Evolutionary conservation across 1,140 invertebrate species (phyloP), one percentile per base, ranked within the genome.

Genomic region (Oryctes rhinoceros): DNA sequence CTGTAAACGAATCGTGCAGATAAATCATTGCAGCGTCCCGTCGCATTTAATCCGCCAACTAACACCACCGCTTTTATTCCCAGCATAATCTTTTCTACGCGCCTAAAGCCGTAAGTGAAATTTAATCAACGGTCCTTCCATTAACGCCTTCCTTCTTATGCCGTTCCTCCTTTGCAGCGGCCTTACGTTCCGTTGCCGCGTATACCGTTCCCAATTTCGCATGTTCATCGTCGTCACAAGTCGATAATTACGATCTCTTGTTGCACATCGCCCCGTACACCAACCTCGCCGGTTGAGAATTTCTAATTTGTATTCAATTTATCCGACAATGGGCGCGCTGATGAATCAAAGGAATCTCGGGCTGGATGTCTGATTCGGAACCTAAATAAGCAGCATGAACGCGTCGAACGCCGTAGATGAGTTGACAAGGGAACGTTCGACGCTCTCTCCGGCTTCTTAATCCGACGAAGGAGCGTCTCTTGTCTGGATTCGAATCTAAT

Each of bases 171-270:
- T n/a, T n/a, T n/a, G 49, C 13, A 15, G 4, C 49, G 49, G 7
- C 9, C 49, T 13, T 53, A 10, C n/a, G 15, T n/a, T 18, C 15
- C 53, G 13, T 59, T 5, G 15, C 18, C 53, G 15, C 24, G 24
- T 30, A 30, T 59, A n/a, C 49, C 53, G 53, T 18, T 59, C 18
- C 15, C 15, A n/a, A 18, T n/a, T 18, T 59, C 53, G 53, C 15
- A n/a, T 59, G 15, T 59, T 18, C 53, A 18, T 44, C 39, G 39
- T 44, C 15, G 85, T 85, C 84, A 85, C 84, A 82, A 85, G 82
- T 85, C 84, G 84, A 85, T 85, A 85, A 85, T 85, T 85, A 85
- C 84, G 83, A 84, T 85, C 85, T 85, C 85, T 85, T 85, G 85
- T 85, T 83, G 82, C 65, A 71, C 53, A 59, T 59, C 53, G 53